Evolutionary conservation across 2,888 invertebrate genomes (phyloP).

Genomic region (Actias luna): DNA sequence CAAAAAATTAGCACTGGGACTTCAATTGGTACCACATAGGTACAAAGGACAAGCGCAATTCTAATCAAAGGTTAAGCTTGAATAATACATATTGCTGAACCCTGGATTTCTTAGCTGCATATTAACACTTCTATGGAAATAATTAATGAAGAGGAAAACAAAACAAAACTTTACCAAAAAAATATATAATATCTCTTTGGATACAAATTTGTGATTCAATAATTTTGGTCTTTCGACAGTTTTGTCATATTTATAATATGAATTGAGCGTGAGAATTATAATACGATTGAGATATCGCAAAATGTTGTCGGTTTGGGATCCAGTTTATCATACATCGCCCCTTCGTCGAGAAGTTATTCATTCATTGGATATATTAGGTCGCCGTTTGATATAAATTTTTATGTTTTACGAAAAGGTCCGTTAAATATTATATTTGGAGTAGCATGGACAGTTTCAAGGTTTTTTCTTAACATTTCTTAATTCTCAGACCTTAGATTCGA

Average conservation of each 20-base stretch:
- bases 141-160: neutral
- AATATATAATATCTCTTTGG: no score
- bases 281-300: conserved; percentile 21
- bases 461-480: neutral
- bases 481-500: neutral
- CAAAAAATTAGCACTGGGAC: no score
- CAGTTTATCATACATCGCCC: conserved; percentile 23
- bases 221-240: neutral
- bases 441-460: neutral
- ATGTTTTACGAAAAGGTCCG: neutral
- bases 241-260: conserved; percentile 1
- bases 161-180: neutral
- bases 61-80: no score
- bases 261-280: conserved; percentile 59
- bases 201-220: neutral
- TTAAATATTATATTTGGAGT: neutral
- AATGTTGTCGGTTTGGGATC: conserved; percentile 6
- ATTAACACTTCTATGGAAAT: no score
- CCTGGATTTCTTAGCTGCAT: no score
- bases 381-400: neutral
- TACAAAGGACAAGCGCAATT: no score
- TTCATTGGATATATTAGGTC: neutral
- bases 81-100: no score
- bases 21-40: no score
- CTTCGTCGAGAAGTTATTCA: conserved; percentile 22